Evolutionary conservation across 2,888 invertebrate genomes (phyloP), one percentile per base, ranked within the genome.

Genomic region (Luperina nickerlii): DNA sequence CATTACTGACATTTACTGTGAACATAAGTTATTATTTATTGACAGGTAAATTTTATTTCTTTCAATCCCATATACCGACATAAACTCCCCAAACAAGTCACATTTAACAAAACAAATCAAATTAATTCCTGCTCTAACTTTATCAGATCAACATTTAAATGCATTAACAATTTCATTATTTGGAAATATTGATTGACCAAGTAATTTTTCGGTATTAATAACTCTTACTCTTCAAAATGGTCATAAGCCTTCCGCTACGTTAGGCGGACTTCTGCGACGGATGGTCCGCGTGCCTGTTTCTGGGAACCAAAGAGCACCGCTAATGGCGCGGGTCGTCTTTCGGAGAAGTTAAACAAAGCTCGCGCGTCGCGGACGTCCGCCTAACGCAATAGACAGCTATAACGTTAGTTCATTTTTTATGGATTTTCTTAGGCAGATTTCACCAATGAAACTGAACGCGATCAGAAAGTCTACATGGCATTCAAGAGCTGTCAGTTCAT

Each of bases 181-280:
- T 1, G 42, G 73, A n/a, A 76, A 51, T 74, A 75, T 89, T 84
- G 82, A 82, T 86, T 79, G 87, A 86, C 80, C 84, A 86, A 75
- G 82, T n/a, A 51, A 0, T 66, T 57, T 45, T 32, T 51, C 13
- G 67, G 20, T 27, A 20, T 27, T 20, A 27, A 38, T 15, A 32
- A 76, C 1, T 48, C n/a, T 38, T 24, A n/a, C 5, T 62, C 7
- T 1, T 78, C 1, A 60, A 66, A 76, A 48, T n/a, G 11, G 24
- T 18, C 0, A 20, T 27, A 18, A 1, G 24, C 13, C 13, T 18
- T 13, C n/a, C 7, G n/a, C 24, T 48, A 13, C 13, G 6, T n/a
- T 32, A 54, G 15, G 15, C 27, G 5, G 81, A 8, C 9, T 1
- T 73, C 42, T 11, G 60, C 81, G 42, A 62, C 81, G 15, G n/a